Conservation (phyloP, 2,113 vertebrate genomes). For the Phyllostomus discolor region DNA sequence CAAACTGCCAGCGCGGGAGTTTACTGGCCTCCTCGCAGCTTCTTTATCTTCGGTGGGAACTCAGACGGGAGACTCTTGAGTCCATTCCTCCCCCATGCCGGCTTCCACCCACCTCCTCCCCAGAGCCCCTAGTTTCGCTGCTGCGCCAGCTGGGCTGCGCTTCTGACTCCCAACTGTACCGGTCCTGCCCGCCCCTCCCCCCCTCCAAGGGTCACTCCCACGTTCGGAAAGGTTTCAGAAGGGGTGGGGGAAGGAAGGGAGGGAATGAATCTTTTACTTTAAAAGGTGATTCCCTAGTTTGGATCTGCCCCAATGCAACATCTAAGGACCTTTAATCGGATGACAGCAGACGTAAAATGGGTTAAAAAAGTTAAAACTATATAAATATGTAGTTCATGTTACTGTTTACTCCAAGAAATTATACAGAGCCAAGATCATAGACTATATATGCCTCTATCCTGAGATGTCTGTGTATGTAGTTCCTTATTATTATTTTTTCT, state of each 20-base stretch:
- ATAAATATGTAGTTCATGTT: not conserved
- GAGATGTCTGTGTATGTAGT: not conserved
- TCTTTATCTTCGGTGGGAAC: not conserved
- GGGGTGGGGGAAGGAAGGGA: too few species aligned
- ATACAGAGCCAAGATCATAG: not conserved
- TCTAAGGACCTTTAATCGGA: not conserved
- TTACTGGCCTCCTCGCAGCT: not conserved
- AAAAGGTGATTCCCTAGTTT: not conserved
- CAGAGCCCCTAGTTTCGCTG: not conserved
- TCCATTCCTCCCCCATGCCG: too few species aligned
- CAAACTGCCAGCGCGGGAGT: not conserved
- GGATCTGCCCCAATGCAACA: not conserved
- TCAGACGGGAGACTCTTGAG: fast-evolving
- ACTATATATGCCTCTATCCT: not conserved
- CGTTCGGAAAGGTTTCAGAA: not conserved
- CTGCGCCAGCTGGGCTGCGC: not conserved
- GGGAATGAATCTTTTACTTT: not conserved
- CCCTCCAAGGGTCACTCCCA: not conserved
- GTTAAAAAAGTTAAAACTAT: not conserved
- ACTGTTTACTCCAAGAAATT: not conserved
- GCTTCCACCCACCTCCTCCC: not conserved
- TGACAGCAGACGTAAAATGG: not conserved
- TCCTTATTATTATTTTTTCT: not conserved
- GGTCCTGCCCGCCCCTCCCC: not conserved
- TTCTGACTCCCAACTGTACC: not conserved